A percentile compares a stretch with the other conserved stretches of the same genome.
phyloP scores from a whole-genome alignment of 2,797 vertebrate genomes.

The Aulostomus chinensis region DNA sequence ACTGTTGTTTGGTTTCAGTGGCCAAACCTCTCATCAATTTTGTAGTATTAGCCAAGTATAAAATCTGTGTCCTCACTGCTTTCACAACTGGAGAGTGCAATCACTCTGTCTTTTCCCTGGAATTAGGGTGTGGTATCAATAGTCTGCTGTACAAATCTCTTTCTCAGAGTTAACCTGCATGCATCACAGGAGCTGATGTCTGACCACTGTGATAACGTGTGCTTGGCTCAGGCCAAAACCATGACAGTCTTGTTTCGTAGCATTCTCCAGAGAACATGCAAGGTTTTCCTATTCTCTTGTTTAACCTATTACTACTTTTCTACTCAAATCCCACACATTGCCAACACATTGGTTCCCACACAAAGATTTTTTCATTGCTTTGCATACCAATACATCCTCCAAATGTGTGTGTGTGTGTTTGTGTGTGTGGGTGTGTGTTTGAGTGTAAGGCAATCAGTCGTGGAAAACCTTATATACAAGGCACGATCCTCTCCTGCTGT shows the following conservation, averaged over 20 bases:
- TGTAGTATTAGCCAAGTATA: too few relatives aligned
- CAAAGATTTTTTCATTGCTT: conserved; percentile 13
- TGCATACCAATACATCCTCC: conserved; percentile 5
- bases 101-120: too few relatives aligned
- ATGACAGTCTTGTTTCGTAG: not conserved
- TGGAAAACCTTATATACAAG: too few relatives aligned
- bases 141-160: conserved; percentile 4
- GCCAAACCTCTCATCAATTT: too few relatives aligned
- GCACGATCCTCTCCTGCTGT: conserved; percentile 3
- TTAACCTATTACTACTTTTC: conserved; percentile 23
- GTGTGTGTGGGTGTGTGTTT: too few relatives aligned
- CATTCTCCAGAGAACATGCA: conserved; percentile 9
- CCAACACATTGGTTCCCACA: not conserved
- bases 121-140: too few relatives aligned
- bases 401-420: too few relatives aligned
- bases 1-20: conserved; percentile 2
- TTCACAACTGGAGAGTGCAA: too few relatives aligned
- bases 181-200: conserved; percentile 26
- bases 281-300: conserved; percentile 18
- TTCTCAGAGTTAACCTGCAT: conserved; percentile 6
- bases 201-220: conserved; percentile 59
- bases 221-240: conserved; percentile 24
- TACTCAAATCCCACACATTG: conserved; percentile 27
- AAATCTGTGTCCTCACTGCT: too few relatives aligned
- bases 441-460: not conserved